Conservation (phyloP, 2,797 vertebrate genomes). For the Sebastes umbrosus region DNA sequence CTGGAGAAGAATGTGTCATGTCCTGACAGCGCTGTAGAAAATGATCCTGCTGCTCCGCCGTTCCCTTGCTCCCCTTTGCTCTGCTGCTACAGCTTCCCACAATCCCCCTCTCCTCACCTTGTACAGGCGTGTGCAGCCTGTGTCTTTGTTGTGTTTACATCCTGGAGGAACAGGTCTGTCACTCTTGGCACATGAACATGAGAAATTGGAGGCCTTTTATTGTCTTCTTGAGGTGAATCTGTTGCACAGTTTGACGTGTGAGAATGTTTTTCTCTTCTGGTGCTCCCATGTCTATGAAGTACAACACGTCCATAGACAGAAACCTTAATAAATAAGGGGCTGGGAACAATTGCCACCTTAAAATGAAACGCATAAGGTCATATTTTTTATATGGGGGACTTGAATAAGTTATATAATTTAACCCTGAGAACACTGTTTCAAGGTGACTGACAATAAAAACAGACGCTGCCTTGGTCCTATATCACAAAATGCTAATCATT, state of each 20-base stretch:
- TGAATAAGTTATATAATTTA: background rate
- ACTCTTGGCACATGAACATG: slow-evolving; percentile 8
- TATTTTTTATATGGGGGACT: accelerated
- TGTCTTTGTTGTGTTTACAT: slow-evolving; percentile 42
- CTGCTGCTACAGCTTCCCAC: slow-evolving; percentile 14
- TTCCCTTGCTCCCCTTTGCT: slow-evolving; percentile 18
- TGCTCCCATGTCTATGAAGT: background rate
- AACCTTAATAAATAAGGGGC: background rate
- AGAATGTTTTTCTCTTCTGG: background rate
- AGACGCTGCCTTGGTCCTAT: background rate
- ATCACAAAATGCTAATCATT: background rate
- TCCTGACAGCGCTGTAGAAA: slow-evolving; percentile 61
- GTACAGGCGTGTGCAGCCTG: slow-evolving; percentile 10
- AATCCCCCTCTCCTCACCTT: slow-evolving; percentile 6
- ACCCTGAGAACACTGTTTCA: background rate
- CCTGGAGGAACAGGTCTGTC: slow-evolving; percentile 34
- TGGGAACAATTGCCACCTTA: background rate
- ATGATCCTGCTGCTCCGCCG: slow-evolving; percentile 18
- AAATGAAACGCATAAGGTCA: background rate
- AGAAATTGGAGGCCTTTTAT: slow-evolving; percentile 6
- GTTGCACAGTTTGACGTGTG: slow-evolving; percentile 3
- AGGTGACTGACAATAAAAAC: background rate
- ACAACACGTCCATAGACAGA: background rate
- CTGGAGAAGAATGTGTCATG: slow-evolving; percentile 63
- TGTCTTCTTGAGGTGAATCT: slow-evolving; percentile 9